Conservation (phyloP, 2,797 vertebrate genomes). For the Pseudopleuronectes americanus region DNA sequence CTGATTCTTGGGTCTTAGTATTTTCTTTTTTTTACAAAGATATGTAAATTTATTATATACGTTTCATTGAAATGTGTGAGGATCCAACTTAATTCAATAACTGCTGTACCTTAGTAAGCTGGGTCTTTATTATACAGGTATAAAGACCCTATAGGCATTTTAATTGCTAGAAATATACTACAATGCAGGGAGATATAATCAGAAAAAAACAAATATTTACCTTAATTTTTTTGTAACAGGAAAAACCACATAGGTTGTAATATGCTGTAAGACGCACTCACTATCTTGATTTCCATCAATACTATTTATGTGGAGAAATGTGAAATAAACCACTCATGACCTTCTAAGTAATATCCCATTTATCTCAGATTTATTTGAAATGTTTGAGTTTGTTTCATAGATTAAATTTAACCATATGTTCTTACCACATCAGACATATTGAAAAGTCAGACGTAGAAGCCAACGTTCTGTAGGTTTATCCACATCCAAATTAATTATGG, state of each 20-base stretch:
- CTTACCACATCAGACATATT: neutral
- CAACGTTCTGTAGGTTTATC: conserved; percentile 17
- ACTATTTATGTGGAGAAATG: conserved; percentile 13
- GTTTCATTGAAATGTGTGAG: neutral
- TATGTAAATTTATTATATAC: no score
- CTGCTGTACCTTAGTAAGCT: conserved; percentile 7
- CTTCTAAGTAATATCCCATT: conserved; percentile 1
- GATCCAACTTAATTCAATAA: conserved; percentile 24
- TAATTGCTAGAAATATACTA: neutral
- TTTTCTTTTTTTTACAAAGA: no score
- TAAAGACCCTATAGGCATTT: conserved; percentile 1
- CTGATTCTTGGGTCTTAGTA: neutral
- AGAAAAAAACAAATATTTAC: neutral
- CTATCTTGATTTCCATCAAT: conserved; percentile 4
- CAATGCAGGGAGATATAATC: neutral
- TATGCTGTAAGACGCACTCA: conserved; percentile 1
- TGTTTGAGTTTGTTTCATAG: neutral
- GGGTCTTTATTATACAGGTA: neutral
- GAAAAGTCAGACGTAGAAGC: neutral
- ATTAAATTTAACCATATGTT: neutral
- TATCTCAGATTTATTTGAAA: conserved; percentile 1
- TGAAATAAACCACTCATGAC: neutral
- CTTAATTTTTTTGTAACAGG: no score
- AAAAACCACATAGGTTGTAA: neutral
- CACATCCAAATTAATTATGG: conserved; percentile 4